Conservation (phyloP, 2,113 vertebrate genomes). For the Misgurnus mizolepis region DNA sequence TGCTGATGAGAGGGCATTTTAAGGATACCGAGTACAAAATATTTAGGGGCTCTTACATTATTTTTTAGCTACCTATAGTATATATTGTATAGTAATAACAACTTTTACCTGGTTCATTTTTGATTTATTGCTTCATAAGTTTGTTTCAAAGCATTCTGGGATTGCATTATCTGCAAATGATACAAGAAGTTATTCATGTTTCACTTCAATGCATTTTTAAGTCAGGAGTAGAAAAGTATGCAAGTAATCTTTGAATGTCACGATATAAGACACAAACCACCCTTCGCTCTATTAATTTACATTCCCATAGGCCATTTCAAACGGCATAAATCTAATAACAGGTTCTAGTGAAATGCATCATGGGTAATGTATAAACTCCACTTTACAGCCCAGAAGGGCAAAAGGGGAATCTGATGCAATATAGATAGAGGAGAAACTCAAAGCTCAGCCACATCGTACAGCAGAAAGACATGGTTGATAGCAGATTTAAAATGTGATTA, state of each 20-base stretch:
- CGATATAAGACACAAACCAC: constrained; percentile 16
- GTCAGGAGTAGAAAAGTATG: not conserved
- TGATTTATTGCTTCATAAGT: too few relatives aligned
- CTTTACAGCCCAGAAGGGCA: constrained; percentile 32
- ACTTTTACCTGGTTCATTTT: too few relatives aligned
- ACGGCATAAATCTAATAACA: constrained; percentile 42
- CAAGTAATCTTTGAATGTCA: constrained; percentile 13
- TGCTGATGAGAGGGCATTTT: too few relatives aligned
- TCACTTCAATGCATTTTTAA: not conserved
- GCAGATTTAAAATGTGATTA: constrained; percentile 41
- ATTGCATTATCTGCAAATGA: too few relatives aligned
- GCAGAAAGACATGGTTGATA: constrained; percentile 27
- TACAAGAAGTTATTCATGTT: not conserved
- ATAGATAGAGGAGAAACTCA: constrained; percentile 14
- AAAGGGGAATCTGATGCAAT: constrained; percentile 34
- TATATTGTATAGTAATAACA: too few relatives aligned
- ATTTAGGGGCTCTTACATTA: too few relatives aligned
- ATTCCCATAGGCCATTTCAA: constrained; percentile 42
- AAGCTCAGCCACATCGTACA: constrained; percentile 12
- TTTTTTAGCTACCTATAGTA: too few relatives aligned
- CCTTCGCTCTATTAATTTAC: constrained; percentile 40
- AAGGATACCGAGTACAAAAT: too few relatives aligned
- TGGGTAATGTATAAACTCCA: constrained; percentile 47
- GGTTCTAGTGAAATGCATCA: constrained; percentile 25
- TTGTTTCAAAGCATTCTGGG: too few relatives aligned